Percentiles rank a stretch among this genome's conserved stretches.
phyloP scores from a whole-genome alignment of 2,888 invertebrate species.

The Meliscaeva auricollis region DNA sequence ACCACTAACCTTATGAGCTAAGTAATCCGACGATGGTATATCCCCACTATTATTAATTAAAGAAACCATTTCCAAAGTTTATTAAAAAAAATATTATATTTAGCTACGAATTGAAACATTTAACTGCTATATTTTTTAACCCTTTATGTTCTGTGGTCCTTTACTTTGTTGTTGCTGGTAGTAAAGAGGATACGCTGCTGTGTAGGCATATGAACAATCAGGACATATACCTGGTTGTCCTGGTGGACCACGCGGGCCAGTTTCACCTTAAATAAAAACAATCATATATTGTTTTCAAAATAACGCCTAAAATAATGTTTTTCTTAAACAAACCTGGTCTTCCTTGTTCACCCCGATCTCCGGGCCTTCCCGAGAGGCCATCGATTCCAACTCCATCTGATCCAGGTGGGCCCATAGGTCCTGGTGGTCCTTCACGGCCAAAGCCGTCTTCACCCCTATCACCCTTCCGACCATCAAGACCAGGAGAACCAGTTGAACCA shows the following conservation, averaged over 20 bases:
- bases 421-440: constrained; percentile 86
- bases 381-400: constrained; percentile 89
- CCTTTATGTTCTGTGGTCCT: constrained; percentile 77
- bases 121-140: constrained; percentile 4
- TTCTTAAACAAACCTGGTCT: constrained; percentile 86
- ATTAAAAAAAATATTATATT: background rate
- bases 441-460: constrained; percentile 89
- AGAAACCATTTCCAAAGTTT: too few species aligned
- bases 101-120: background rate
- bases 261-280: constrained; percentile 84
- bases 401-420: constrained; percentile 90
- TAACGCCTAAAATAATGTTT: constrained; percentile 32
- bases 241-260: constrained; percentile 88
- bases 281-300: background rate
- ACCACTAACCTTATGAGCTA: too few species aligned
- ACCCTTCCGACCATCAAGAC: constrained; percentile 88
- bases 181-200: constrained; percentile 78
- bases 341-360: constrained; percentile 91
- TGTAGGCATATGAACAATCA: constrained; percentile 79
- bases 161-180: constrained; percentile 80
- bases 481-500: constrained; percentile 85
- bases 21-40: too few species aligned
- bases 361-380: constrained; percentile 89
- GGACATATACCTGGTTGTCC: constrained; percentile 84
- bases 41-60: too few species aligned